phyloP scores from a whole-genome alignment of 2,113 vertebrate species.

The Lanius ludovicianus region DNA sequence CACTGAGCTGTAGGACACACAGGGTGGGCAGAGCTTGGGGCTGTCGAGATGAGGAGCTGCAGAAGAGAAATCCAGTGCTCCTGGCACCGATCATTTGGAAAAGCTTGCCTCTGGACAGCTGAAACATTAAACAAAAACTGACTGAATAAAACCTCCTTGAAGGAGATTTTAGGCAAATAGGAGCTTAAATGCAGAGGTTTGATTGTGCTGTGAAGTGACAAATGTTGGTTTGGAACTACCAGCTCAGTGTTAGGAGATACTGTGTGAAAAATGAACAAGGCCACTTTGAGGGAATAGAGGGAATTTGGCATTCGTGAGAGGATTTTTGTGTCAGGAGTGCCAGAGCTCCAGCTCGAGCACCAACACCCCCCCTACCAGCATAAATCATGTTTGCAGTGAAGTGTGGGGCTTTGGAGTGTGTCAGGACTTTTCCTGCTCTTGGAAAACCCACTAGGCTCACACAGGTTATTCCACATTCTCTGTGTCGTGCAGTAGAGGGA shows the following conservation, averaged over 20 bases:
- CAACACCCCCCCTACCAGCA: accelerated
- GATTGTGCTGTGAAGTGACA: not conserved
- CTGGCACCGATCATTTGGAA: not conserved
- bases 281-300: not conserved
- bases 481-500: accelerated
- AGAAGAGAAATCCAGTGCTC: not conserved
- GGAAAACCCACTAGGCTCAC: not conserved
- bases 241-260: not conserved
- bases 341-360: not conserved
- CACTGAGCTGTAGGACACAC: not conserved
- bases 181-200: not conserved
- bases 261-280: not conserved
- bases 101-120: not conserved
- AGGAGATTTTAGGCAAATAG: not conserved
- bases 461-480: not conserved
- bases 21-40: not conserved
- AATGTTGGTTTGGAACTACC: not conserved
- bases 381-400: accelerated
- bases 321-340: not conserved
- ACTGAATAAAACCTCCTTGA: not conserved
- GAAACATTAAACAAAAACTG: not conserved
- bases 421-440: not conserved
- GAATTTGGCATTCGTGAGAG: not conserved
- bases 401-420: not conserved
- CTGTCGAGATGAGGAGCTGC: not conserved